Conservation (phyloP, 2,888 invertebrate species). For the Arctia plantaginis region DNA sequence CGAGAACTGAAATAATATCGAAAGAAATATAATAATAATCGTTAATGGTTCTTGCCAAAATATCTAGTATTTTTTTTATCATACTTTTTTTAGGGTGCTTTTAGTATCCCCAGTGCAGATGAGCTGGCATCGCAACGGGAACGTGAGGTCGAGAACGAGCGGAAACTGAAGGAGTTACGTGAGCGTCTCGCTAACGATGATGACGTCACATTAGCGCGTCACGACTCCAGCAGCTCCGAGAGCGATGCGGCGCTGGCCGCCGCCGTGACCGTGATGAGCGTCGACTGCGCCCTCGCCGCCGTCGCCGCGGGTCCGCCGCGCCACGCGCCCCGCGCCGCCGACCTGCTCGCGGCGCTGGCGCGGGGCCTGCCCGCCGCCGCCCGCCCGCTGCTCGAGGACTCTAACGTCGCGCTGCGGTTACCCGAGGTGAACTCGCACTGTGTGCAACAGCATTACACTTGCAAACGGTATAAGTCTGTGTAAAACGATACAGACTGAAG, state of each 20-base stretch:
- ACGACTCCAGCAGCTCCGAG: conserved; percentile 53
- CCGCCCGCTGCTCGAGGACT: conserved; percentile 22
- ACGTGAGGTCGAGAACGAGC: conserved; percentile 55
- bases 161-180: conserved; percentile 48
- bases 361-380: conserved; percentile 26
- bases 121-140: conserved; percentile 58
- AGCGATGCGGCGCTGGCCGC: conserved; percentile 57
- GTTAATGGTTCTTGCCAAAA: not conserved
- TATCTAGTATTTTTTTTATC: not conserved
- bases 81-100: conserved; percentile 41
- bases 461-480: too few species aligned
- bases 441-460: too few species aligned
- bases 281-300: conserved; percentile 17
- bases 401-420: conserved; percentile 24
- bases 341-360: conserved; percentile 18
- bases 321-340: conserved; percentile 9
- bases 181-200: conserved; percentile 28
- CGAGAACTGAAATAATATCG: too few species aligned
- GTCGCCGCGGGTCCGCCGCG: conserved; percentile 13
- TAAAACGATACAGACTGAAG: too few species aligned
- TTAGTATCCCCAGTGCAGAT: conserved; percentile 63
- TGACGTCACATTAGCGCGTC: conserved; percentile 12
- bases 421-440: conserved; percentile 5
- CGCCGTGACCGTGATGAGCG: conserved; percentile 42
- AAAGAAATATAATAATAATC: not conserved